phyloP scores from a whole-genome alignment of 2,797 vertebrate species.

The Harpagifer antarcticus region DNA sequence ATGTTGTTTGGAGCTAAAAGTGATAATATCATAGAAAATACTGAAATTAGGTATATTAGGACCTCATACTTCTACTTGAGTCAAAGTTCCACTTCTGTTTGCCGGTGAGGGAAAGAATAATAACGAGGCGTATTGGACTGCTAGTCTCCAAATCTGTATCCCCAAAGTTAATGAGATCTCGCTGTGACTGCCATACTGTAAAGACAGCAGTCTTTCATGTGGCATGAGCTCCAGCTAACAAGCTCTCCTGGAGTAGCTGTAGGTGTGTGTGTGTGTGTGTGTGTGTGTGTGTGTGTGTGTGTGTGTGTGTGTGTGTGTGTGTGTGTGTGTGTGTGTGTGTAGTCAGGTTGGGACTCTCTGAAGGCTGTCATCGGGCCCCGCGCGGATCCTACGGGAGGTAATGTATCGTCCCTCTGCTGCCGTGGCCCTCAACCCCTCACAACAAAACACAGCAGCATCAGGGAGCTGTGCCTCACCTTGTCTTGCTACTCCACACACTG shows the following conservation, averaged over 20 bases:
- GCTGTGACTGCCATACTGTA: slow-evolving; percentile 26
- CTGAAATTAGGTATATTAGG: neutral
- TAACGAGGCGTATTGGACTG: slow-evolving; percentile 11
- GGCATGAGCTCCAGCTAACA: slow-evolving; percentile 43
- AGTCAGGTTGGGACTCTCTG: slow-evolving; percentile 10
- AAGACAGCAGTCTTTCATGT: slow-evolving; percentile 49
- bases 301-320: slow-evolving; percentile 21
- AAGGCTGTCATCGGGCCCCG: slow-evolving; percentile 26
- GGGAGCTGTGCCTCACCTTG: slow-evolving; percentile 13
- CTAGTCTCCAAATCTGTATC: slow-evolving; percentile 5
- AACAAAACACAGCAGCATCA: slow-evolving; percentile 17
- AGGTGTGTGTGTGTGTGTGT: slow-evolving; percentile 27
- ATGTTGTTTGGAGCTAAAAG: neutral
- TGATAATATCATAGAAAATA: neutral
- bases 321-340: slow-evolving; percentile 22
- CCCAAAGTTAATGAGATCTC: slow-evolving; percentile 36
- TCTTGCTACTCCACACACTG: slow-evolving; percentile 15
- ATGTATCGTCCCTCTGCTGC: slow-evolving; percentile 39
- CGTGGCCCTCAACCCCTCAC: slow-evolving; percentile 21
- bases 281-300: slow-evolving; percentile 25
- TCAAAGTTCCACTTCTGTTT: neutral
- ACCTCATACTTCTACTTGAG: neutral
- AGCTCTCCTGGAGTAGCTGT: slow-evolving; percentile 42
- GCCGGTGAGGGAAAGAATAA: slow-evolving; percentile 5
- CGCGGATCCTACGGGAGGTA: slow-evolving; percentile 29